Conservation (phyloP, 2,888 invertebrate genomes). For the Poecilobothrus nobilitatus region DNA sequence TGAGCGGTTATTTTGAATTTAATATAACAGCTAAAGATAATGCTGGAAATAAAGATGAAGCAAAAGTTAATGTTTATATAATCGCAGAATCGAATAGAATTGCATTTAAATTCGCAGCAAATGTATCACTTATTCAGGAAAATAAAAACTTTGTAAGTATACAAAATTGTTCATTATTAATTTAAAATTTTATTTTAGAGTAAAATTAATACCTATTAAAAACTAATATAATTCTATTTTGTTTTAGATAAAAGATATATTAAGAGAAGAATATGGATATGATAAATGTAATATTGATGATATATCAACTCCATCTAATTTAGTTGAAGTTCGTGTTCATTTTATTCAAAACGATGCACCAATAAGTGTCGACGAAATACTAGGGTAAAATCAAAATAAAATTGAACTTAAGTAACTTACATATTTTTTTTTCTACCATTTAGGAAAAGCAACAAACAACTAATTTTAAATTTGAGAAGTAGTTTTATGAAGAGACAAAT, state of each 20-base stretch:
- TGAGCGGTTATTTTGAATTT: conserved; percentile 52
- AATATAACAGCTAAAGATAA: conserved; percentile 48
- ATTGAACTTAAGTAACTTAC: too few species aligned
- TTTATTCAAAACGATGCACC: conserved; percentile 51
- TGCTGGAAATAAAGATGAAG: conserved; percentile 43
- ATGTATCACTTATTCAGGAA: conserved; percentile 23
- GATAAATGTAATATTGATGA: conserved; percentile 54
- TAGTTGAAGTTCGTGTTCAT: conserved; percentile 50
- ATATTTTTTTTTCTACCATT: conserved; percentile 11
- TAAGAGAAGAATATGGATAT: conserved; percentile 47
- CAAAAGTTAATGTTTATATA: conserved; percentile 51
- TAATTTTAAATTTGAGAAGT: neutral
- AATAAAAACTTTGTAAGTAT: conserved; percentile 47
- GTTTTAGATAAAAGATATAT: conserved; percentile 48
- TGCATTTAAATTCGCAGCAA: conserved; percentile 29
- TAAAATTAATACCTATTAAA: neutral
- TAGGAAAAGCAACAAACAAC: neutral
- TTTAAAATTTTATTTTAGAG: neutral
- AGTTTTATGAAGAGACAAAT: neutral
- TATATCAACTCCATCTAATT: conserved; percentile 33
- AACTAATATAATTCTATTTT: neutral
- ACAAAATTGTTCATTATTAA: neutral
- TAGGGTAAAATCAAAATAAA: conserved; percentile 34
- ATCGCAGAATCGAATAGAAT: conserved; percentile 51
- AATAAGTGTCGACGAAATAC: conserved; percentile 46